Evolutionary conservation across 2,113 vertebrate species (phyloP).

Genomic region (Cyprinodon variegatus): DNA sequence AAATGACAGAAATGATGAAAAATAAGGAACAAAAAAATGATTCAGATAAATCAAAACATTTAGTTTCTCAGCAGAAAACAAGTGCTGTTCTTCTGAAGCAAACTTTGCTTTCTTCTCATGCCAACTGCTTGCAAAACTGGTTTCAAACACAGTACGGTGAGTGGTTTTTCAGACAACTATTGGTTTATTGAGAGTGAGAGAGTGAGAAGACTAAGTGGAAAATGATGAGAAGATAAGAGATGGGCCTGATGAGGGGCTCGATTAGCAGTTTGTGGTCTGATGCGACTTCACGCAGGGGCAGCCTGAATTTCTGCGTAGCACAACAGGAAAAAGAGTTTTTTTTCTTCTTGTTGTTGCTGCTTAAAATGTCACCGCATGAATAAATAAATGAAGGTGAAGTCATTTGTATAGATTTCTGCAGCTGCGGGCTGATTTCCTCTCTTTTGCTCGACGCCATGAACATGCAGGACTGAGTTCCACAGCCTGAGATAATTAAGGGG

Average conservation of each 20-base stretch:
- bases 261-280: constrained; percentile 54
- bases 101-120: constrained; percentile 18
- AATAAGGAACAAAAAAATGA: neutral
- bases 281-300: constrained; percentile 23
- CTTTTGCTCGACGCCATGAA: constrained; percentile 11
- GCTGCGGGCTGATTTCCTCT: constrained; percentile 25
- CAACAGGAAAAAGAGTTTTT: constrained; percentile 3
- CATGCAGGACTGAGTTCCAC: constrained; percentile 51
- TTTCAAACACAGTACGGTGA: neutral
- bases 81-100: neutral
- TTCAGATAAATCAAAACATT: neutral
- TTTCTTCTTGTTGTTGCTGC: neutral
- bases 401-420: constrained; percentile 24
- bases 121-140: constrained; percentile 11
- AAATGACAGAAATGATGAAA: neutral
- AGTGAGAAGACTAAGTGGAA: constrained; percentile 62
- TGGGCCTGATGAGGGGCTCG: constrained; percentile 45
- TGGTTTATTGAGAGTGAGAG: constrained; percentile 28
- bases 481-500: constrained; percentile 69
- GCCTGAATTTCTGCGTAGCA: constrained; percentile 2
- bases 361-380: constrained; percentile 12
- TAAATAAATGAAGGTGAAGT: constrained; percentile 15
- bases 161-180: constrained; percentile 29
- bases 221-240: constrained; percentile 67
- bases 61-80: neutral